phyloP scores from a whole-genome alignment of 2,113 vertebrate species.

The Hepsetus odoe region DNA sequence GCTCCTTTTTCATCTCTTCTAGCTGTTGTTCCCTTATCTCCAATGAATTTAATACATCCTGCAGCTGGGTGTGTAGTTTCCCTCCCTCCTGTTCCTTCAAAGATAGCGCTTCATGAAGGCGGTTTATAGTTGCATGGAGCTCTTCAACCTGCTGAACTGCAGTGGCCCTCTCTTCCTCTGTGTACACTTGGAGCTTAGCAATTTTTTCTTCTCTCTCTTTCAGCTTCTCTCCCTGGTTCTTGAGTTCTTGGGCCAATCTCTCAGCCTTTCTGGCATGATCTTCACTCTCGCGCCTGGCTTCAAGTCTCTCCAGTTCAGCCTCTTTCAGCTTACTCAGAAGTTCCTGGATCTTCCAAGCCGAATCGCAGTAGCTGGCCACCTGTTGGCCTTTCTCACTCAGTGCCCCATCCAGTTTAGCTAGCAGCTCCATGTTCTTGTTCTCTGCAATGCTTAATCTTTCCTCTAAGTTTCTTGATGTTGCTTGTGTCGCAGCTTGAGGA shows the following conservation, averaged over 20 bases:
- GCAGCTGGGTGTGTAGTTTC: conserved; percentile 81
- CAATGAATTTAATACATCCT: conserved; percentile 71
- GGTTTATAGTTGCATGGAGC: conserved; percentile 68
- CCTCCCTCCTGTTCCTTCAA: conserved; percentile 79
- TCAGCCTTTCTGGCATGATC: conserved; percentile 68
- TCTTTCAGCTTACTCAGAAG: conserved; percentile 77
- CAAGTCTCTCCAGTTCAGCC: conserved; percentile 71
- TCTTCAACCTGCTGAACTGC: conserved; percentile 70
- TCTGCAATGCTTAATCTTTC: conserved; percentile 68
- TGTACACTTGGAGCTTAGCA: conserved; percentile 57
- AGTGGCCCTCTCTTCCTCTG: conserved; percentile 68
- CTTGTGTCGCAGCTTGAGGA: conserved; percentile 60
- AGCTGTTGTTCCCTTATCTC: conserved; percentile 73
- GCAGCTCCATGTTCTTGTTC: conserved; percentile 74
- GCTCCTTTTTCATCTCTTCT: conserved; percentile 72
- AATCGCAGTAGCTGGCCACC: conserved; percentile 66
- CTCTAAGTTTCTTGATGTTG: conserved; percentile 63
- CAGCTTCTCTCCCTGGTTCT: conserved; percentile 72
- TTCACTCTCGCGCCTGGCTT: conserved; percentile 67
- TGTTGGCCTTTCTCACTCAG: conserved; percentile 71
- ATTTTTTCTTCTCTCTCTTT: conserved; percentile 72
- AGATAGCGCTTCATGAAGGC: conserved; percentile 74
- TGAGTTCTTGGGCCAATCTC: conserved; percentile 74
- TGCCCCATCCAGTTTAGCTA: conserved; percentile 66
- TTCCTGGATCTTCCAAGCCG: conserved; percentile 71